Base-by-base conservation (phyloP, 2,888 invertebrate species). In the Rhyacophila evoluta region DNA sequence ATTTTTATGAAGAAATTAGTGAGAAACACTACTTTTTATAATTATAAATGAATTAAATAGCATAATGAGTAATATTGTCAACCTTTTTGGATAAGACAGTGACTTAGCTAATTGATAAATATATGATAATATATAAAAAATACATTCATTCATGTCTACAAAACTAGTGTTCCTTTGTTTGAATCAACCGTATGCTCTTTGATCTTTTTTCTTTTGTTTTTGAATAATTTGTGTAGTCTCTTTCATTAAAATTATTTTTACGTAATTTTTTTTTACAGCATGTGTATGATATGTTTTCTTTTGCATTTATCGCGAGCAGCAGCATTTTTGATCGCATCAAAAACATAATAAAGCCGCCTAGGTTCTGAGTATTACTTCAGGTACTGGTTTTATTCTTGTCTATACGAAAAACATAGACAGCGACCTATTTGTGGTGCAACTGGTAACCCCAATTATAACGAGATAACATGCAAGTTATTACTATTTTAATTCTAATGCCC, bases 331-430 rank as follows among this genome's bases (percentile, higher is more conserved):
- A 68, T 70, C 33, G 29, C 74, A 71, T 78, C 38, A 41, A 36
- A 37, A 55, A 25, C 28, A 85, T 86, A 84, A 85, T 84, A 84
- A 85, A 84, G 90, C 91, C 89, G 87, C 90, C 90, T 91, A 91
- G 93, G 91, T 91, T 92, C 91, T 96, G 98, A 98, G 98, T 98
- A 98, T 98, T 98, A 97, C 97, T 97, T 97, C 97, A 98, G 97
- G 98, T 98, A 98, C 97, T 97, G 97, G 97, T 95, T 90, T 86
- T 85, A 85, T 84, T 70, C 0, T 55, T 55, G 55, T 55, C 55
- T 19, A 67, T 25, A 69, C 28, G 15, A 19, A 55, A 55, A 19
- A 19, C 55, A 55, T 55, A 55, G 55, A 55, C 55, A 19, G 55
- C 12, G 8, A 25, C 55, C 55, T 55, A 55, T 12, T 55, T 10